These are phyloP conservation scores for Pantherophis alleghaniensis DNA, from an alignment of 2,797 vertebrate species.

Conservation along the genomic window DNA sequence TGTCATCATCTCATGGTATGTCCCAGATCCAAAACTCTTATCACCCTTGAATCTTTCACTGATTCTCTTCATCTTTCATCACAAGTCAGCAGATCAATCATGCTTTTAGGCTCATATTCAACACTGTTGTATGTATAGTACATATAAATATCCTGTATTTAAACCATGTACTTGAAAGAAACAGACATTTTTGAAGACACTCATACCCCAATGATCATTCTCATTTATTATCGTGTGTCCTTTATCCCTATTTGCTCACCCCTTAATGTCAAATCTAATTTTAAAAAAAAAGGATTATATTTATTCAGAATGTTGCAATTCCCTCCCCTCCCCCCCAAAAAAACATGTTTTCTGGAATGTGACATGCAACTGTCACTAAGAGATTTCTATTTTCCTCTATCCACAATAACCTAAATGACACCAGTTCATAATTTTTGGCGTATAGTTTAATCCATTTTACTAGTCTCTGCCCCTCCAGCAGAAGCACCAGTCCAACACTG, in stretches of 20 bases:
- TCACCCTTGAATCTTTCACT: neutral
- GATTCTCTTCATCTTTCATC: neutral
- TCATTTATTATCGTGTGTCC: neutral
- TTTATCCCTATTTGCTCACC: neutral
- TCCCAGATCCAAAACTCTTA: neutral
- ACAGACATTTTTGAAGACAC: neutral
- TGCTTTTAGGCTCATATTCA: neutral
- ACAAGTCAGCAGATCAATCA: neutral
- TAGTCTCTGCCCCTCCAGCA: neutral
- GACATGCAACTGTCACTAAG: neutral
- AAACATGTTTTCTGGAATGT: neutral
- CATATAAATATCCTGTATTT: neutral
- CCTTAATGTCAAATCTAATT: neutral
- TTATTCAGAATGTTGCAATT: neutral
- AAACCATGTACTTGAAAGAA: neutral
- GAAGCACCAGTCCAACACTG: neutral
- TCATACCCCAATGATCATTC: neutral
- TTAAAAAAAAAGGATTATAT: neutral
- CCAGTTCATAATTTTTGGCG: neutral
- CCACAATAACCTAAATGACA: neutral
- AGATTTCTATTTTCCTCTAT: neutral
- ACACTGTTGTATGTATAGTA: neutral
- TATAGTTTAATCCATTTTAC: neutral
- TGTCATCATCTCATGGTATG: neutral
- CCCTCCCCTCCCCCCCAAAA: neutral